Conservation (phyloP, 2,797 vertebrate species). For the Smutsia temminckii region DNA sequence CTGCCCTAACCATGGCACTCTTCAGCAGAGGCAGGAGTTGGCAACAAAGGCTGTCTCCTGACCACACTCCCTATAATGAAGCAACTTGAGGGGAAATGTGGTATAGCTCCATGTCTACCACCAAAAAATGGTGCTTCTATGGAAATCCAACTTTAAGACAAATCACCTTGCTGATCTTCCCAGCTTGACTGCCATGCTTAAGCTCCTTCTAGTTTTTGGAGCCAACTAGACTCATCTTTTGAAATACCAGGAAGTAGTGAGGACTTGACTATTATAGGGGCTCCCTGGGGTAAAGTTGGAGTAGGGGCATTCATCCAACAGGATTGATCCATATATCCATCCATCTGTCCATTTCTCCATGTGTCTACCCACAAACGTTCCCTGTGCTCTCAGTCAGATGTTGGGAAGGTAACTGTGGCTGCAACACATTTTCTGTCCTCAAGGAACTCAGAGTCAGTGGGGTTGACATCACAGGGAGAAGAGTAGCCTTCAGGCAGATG, state of each 20-base stretch:
- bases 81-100: neutral
- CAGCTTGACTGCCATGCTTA: neutral
- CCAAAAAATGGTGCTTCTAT: neutral
- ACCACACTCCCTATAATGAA: too few species aligned
- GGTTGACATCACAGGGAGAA: neutral
- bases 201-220: neutral
- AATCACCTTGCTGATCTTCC: neutral
- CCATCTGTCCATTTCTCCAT: neutral
- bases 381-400: neutral
- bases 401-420: neutral
- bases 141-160: neutral
- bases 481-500: neutral
- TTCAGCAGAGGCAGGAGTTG: neutral
- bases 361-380: neutral
- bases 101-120: neutral
- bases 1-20: neutral
- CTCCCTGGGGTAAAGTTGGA: neutral
- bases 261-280: neutral
- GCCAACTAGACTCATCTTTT: neutral
- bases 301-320: neutral
- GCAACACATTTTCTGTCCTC: neutral
- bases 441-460: neutral
- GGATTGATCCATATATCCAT: neutral
- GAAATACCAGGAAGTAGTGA: neutral
- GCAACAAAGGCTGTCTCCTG: neutral